Evolutionary conservation across 2,888 invertebrate species (phyloP), one percentile per base, ranked within the genome.

Genomic region (Stomorhina lunata): DNA sequence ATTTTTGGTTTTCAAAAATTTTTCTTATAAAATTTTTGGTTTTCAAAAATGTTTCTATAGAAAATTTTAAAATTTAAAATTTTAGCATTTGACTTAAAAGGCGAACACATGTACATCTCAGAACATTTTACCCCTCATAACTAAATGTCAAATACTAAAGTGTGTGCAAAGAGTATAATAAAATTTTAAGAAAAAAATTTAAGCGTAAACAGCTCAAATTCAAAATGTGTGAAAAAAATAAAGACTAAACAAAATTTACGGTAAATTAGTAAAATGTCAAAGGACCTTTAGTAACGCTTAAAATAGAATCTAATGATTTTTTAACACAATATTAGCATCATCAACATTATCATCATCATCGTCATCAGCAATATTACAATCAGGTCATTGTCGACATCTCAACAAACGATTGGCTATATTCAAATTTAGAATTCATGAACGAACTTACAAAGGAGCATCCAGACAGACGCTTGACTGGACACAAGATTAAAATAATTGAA

Each of bases 221-320:
- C 25, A 43, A 50, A 68, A 10, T 10, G 22, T 7, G 22, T 27
- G 32, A 63, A 27, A 61, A 15, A 61, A 45, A n/a, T n/a, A n/a
- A n/a, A n/a, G n/a, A n/a, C n/a, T n/a, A n/a, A n/a, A n/a, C n/a
- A n/a, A 43, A 66, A 66, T 32, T 17, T n/a, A 7, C 0, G n/a
- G 25, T 32, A 27, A 63, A 15, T 4, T 15, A 10, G 15, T 12
- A 71, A 57, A 69, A 72, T 34, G 10, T 34, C 45, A 57, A 55
- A 32, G 50, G 29, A 57, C 48, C 63, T 55, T 63, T 50, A 80
- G 37, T 50, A 66, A 10, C 22, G 73, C 83, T 85, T 20, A 81
- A 85, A 81, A n/a, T n/a, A 53, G 59, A 81, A 77, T 81, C 81
- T 80, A 81, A 84, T 80, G 82, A 80, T 81, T 75, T 81, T 48